These are phyloP conservation scores for Todiramphus chloris DNA, from an alignment of 2,113 vertebrate species.

Conservation along the genomic window DNA sequence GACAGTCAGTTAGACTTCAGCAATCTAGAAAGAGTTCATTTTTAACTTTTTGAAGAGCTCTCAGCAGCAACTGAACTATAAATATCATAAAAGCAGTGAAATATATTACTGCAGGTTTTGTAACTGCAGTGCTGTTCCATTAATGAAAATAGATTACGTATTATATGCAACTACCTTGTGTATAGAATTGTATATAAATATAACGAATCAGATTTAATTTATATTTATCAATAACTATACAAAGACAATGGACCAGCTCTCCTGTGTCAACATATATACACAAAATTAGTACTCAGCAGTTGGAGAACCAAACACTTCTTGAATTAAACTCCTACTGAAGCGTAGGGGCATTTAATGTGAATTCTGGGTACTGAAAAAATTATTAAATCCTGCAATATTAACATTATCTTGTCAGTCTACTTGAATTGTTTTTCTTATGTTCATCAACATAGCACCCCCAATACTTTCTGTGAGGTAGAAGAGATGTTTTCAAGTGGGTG, in stretches of 20 bases:
- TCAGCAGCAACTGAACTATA: background rate
- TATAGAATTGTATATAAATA: background rate
- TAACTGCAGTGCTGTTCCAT: rapidly evolving
- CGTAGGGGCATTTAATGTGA: background rate
- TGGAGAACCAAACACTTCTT: background rate
- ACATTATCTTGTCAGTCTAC: background rate
- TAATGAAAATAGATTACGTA: background rate
- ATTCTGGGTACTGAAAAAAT: background rate
- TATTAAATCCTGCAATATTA: background rate
- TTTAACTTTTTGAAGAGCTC: background rate
- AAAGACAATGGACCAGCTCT: background rate
- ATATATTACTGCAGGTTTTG: background rate
- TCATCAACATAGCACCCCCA: background rate
- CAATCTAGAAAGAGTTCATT: background rate
- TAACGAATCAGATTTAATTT: background rate
- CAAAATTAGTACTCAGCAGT: background rate
- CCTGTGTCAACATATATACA: background rate
- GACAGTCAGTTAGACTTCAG: background rate
- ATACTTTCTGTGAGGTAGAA: background rate
- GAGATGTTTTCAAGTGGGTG: background rate
- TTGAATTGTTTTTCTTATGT: background rate
- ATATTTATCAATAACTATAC: background rate
- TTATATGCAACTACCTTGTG: background rate
- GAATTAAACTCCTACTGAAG: background rate
- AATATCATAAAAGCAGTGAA: background rate